Evolutionary conservation across 2,797 vertebrate genomes (phyloP).

Genomic region (Mus minutoides): DNA sequence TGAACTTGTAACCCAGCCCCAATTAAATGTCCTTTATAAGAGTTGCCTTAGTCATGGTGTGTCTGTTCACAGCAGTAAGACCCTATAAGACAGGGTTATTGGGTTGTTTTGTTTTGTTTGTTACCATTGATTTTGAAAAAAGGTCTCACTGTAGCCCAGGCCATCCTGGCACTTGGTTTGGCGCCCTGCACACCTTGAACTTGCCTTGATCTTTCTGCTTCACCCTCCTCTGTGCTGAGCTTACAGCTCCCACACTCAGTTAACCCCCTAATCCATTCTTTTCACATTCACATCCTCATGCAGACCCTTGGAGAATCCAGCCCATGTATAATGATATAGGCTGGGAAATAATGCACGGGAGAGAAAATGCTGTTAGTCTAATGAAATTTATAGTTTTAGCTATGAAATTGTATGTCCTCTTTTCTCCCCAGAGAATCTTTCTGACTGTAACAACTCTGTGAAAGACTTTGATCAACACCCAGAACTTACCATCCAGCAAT

Average conservation of each 20-base stretch:
- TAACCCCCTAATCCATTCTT: not conserved
- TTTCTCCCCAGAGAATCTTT: not conserved
- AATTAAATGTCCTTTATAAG: not conserved
- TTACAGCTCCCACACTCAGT: not conserved
- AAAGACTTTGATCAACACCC: not conserved
- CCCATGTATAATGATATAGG: not conserved
- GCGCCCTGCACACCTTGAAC: not conserved
- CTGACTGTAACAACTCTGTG: not conserved
- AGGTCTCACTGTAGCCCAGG: not conserved
- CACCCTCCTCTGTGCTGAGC: not conserved
- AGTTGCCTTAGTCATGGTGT: not conserved
- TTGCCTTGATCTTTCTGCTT: not conserved
- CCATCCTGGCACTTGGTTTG: not conserved
- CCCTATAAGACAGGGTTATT: not conserved
- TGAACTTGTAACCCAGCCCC: not conserved
- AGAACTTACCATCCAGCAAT: too few relatives aligned
- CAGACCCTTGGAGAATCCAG: not conserved
- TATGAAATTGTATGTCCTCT: not conserved
- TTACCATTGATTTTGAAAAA: not conserved
- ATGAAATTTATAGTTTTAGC: not conserved
- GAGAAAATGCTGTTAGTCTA: not conserved
- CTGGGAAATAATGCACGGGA: too few relatives aligned
- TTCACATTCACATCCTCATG: not conserved
- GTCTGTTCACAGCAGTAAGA: not conserved
- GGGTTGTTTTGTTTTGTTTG: not conserved